Base-by-base conservation (phyloP, 2,113 vertebrate genomes). In the Aphelocoma coerulescens region DNA sequence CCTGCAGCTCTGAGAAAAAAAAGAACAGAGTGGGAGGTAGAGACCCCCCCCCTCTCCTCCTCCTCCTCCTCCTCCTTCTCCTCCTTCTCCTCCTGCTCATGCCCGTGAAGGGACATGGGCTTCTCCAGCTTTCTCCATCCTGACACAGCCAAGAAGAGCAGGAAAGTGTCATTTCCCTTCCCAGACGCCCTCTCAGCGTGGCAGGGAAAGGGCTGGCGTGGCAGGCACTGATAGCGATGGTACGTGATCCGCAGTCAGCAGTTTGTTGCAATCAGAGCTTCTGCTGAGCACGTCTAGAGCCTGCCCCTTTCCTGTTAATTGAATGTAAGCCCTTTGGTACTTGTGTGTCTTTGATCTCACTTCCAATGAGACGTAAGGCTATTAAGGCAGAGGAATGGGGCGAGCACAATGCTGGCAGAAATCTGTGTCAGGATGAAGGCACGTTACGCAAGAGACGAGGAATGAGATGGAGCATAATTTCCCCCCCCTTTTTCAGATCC, bases 271-370 rank as follows among this genome's bases (percentile, higher is more conserved):
- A 87, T 58, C 86, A 41, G 83, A 97, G 93, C 88, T 96, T 87
- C 78, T 95, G 91, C 88, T 91, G 96, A 95, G 91, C 94, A 61
- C 28, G 28, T 77, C 63, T 28, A 67, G 88, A 93, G 90, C 71
- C 93, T 89, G 63, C 87, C 96, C 95, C 95, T 96, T 85, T 73
- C 73, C 93, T 82, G 91, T 95, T 97, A 97, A 97, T 97, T 97
- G 97, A 97, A 96, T 94, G 89, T 91, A 96, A 97, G 93, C 93
- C 95, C 95, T 95, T 89, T 80, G 95, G 87, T 94, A 88, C 74
- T 81, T 28, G 54, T 75, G 85, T 85, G 94, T 77, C 91, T 97
- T 97, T 97, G 97, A 97, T 97, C 96, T 97, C 86, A 1, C 91
- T 85, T 62, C 5, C 85, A 92, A 41, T 22, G 54, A 97, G 84